phyloP scores from a whole-genome alignment of 1,140 invertebrate species.

The Saccostrea glomerata region DNA sequence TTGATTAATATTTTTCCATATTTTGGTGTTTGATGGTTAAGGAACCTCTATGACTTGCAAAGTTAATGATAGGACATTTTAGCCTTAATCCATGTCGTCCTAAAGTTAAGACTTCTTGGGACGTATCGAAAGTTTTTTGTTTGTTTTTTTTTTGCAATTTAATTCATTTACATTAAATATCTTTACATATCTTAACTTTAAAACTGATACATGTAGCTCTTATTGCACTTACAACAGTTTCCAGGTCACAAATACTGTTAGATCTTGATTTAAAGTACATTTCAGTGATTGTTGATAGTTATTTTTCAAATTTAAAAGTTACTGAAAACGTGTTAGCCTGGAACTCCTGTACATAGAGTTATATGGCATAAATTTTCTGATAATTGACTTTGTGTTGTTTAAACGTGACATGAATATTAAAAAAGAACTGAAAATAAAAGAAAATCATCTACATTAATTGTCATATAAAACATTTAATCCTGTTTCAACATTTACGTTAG shows the following conservation, averaged over 20 bases:
- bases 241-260: conserved; percentile 48
- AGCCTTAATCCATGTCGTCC: too few relatives aligned
- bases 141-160: conserved; percentile 40
- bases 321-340: conserved; percentile 39
- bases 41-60: conserved; percentile 25
- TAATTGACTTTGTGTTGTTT: conserved; percentile 20
- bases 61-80: conserved; percentile 59
- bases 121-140: conserved; percentile 55
- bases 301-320: conserved; percentile 31
- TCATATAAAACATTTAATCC: too few relatives aligned
- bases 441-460: conserved; percentile 36
- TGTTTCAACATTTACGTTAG: too few relatives aligned
- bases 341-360: too few relatives aligned
- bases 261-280: conserved; percentile 46
- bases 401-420: conserved; percentile 41
- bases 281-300: background rate
- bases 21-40: too few relatives aligned
- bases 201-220: conserved; percentile 51
- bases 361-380: background rate
- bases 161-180: conserved; percentile 9
- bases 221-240: conserved; percentile 46
- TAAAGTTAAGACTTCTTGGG: too few relatives aligned
- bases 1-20: conserved; percentile 39
- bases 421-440: conserved; percentile 40
- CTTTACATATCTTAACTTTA: conserved; percentile 49